Percentiles rank a stretch among this genome's conserved stretches.
These are phyloP conservation scores for Nyctibius grandis DNA, from an alignment of 2,797 vertebrate genomes.

Conservation along the genomic window DNA sequence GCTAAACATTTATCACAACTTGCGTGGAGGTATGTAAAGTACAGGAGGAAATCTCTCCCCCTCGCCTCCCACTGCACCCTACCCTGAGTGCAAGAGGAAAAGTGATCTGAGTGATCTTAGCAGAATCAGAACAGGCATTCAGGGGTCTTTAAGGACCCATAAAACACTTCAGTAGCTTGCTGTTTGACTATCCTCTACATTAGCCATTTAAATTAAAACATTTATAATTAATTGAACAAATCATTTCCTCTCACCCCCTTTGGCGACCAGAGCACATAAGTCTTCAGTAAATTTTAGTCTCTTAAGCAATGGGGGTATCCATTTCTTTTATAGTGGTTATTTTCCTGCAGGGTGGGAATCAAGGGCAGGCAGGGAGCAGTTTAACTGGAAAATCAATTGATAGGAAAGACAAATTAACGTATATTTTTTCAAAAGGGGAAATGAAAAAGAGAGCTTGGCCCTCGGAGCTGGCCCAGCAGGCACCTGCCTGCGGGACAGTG, in stretches of 20 bases:
- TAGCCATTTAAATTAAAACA: slow-evolving; percentile 68
- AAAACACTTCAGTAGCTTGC: slow-evolving; percentile 48
- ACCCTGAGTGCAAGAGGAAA: background rate
- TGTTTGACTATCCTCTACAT: slow-evolving; percentile 41
- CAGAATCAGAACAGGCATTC: slow-evolving; percentile 36
- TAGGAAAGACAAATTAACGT: background rate
- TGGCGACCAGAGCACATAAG: background rate
- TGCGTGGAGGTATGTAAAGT: slow-evolving; percentile 13
- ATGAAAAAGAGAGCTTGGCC: background rate
- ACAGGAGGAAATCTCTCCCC: background rate
- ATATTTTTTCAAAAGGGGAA: background rate
- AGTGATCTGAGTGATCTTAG: slow-evolving; percentile 10
- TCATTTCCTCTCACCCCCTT: slow-evolving; percentile 17
- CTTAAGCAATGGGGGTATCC: slow-evolving; percentile 9
- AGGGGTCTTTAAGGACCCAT: slow-evolving; percentile 53
- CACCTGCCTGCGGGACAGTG: background rate
- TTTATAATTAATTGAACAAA: slow-evolving; percentile 72
- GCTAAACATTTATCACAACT: background rate
- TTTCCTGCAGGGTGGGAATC: slow-evolving; percentile 32
- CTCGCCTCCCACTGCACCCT: background rate
- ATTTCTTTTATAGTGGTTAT: background rate
- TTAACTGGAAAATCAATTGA: slow-evolving; percentile 45
- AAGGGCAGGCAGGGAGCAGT: slow-evolving; percentile 25
- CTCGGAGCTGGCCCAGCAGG: background rate
- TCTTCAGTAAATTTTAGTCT: slow-evolving; percentile 28